Evolutionary conservation across 2,113 vertebrate genomes (phyloP).

Genomic region (Microcebus jonahi): DNA sequence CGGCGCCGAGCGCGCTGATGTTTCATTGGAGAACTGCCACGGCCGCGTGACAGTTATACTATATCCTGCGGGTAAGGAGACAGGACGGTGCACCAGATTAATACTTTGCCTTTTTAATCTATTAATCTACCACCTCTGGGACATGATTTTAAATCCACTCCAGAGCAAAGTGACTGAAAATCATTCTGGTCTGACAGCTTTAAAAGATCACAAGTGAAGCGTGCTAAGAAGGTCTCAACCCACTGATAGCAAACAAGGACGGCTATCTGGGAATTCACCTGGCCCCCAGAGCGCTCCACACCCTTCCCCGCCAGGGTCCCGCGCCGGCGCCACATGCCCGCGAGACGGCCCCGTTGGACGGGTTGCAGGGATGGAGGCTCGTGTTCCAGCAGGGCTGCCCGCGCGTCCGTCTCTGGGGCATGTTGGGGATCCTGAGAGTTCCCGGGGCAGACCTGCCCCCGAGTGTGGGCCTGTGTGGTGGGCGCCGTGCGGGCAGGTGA

Average conservation of each 20-base stretch:
- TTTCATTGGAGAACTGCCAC: constrained; percentile 78
- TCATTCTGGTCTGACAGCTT: constrained; percentile 83
- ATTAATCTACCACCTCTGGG: constrained; percentile 82
- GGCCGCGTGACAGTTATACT: constrained; percentile 67
- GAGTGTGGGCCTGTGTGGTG: rapidly evolving
- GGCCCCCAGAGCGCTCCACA: rapidly evolving
- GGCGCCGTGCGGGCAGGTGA: rapidly evolving
- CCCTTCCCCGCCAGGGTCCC: rapidly evolving
- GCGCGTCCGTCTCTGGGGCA: not conserved
- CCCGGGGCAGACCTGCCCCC: not conserved
- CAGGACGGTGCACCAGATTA: constrained; percentile 78
- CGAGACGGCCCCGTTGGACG: not conserved
- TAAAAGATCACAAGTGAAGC: constrained; percentile 82
- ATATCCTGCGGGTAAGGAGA: constrained; percentile 74
- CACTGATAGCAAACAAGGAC: constrained; percentile 36
- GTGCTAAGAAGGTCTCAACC: constrained; percentile 77
- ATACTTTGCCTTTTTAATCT: constrained; percentile 83
- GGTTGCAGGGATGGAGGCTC: not conserved
- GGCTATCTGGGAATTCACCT: constrained; percentile 33
- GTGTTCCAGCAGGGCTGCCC: not conserved
- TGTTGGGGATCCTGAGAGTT: not conserved
- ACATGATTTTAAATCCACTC: constrained; percentile 82
- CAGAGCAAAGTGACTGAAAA: constrained; percentile 84
- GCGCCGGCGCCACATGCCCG: not conserved
- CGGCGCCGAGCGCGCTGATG: not conserved